phyloP scores from a whole-genome alignment of 2,113 vertebrate species.

The Marmota monax region DNA sequence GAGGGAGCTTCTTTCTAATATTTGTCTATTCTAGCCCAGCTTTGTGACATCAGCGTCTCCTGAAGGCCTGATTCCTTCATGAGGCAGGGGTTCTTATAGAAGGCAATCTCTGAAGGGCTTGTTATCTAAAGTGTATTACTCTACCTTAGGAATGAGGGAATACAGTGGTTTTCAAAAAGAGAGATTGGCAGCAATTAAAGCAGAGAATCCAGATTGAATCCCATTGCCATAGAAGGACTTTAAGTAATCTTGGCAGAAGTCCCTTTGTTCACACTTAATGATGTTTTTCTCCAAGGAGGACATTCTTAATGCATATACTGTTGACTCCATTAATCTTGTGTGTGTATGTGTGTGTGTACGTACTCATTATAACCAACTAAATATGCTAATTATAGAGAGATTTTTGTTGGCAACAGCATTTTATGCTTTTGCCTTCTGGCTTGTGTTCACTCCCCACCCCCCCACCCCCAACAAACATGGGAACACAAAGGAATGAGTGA shows the following conservation, averaged over 20 bases:
- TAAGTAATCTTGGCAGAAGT: not conserved
- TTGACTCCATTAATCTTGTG: not conserved
- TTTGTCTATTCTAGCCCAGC: not conserved
- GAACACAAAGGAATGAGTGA: constrained; percentile 43
- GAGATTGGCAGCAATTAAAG: not conserved
- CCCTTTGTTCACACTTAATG: not conserved
- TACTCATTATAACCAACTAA: not conserved
- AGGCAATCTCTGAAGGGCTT: not conserved
- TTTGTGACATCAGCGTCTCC: not conserved
- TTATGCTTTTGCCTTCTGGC: constrained; percentile 9
- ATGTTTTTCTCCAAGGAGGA: not conserved
- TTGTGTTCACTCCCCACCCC: not conserved
- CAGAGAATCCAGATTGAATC: not conserved
- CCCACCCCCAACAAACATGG: not conserved
- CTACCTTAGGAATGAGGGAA: not conserved
- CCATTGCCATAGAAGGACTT: not conserved
- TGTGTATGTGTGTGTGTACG: not conserved
- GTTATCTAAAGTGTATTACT: not conserved
- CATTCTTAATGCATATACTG: not conserved
- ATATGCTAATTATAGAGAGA: not conserved
- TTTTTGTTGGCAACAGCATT: constrained; percentile 17
- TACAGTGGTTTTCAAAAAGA: not conserved
- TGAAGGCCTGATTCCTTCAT: not conserved
- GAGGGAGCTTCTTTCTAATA: not conserved
- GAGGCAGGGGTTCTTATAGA: not conserved